Evolutionary conservation across 53 echinoderm and acorn worm species (phyloP).

Genomic region (Holothuria scabra): DNA sequence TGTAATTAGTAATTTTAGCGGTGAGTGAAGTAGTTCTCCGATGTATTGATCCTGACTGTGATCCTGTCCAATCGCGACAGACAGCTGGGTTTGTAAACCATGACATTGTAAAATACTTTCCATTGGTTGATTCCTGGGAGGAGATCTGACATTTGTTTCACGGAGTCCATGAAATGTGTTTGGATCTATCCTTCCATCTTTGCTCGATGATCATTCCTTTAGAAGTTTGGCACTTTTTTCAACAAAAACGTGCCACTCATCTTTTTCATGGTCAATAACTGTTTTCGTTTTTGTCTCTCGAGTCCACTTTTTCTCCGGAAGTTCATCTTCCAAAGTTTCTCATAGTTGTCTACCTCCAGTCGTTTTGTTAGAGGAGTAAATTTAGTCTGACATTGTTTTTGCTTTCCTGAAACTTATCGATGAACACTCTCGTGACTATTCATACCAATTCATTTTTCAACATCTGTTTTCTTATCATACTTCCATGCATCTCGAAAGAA

Average conservation of each 20-base stretch:
- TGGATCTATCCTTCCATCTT: no score
- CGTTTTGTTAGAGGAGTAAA: neutral
- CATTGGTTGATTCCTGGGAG: no score
- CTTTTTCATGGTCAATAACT: neutral
- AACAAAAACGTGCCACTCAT: slow-evolving; percentile 10
- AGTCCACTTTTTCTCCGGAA: neutral
- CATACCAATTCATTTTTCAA: neutral
- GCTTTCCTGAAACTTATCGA: neutral
- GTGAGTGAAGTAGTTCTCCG: neutral
- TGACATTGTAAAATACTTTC: no score
- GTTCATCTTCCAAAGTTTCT: neutral
- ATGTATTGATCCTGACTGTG: neutral
- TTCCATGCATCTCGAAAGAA: neutral
- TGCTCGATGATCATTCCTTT: no score
- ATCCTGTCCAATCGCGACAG: no score
- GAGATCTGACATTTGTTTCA: no score
- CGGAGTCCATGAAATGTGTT: no score
- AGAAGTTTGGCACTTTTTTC: neutral
- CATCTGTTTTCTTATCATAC: neutral
- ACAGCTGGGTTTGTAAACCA: no score
- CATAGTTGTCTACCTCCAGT: neutral
- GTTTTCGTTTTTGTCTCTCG: neutral
- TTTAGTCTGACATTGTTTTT: neutral
- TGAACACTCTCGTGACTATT: neutral
- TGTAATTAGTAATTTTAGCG: slow-evolving; percentile 9